Conservation (phyloP, 1,140 invertebrate species). For the Phocides pigmalion region DNA sequence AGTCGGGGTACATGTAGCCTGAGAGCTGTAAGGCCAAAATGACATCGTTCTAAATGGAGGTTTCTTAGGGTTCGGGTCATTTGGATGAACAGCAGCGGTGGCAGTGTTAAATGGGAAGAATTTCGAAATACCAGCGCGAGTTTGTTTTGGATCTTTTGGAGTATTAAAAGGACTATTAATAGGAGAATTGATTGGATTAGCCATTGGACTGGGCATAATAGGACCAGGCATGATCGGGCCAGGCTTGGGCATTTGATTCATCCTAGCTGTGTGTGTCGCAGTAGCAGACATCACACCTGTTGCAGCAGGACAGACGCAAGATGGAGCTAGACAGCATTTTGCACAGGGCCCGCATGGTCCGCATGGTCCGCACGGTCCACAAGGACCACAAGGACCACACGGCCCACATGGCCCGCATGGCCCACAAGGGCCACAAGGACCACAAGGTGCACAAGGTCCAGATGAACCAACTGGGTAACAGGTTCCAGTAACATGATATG, state of each 20-base stretch:
- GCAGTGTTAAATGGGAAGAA: slow-evolving; percentile 39
- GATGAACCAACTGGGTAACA: slow-evolving; percentile 47
- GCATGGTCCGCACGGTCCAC: slow-evolving; percentile 35
- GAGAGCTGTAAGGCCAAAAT: slow-evolving; percentile 34
- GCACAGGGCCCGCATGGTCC: slow-evolving; percentile 20
- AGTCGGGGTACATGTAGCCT: neutral
- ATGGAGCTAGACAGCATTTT: slow-evolving; percentile 37
- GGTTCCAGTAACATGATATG: slow-evolving; percentile 60
- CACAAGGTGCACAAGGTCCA: slow-evolving; percentile 37
- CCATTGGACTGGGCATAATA: neutral
- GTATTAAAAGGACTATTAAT: slow-evolving; percentile 7
- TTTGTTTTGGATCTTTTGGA: slow-evolving; percentile 12
- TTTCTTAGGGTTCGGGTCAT: neutral
- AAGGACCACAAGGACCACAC: slow-evolving; percentile 23
- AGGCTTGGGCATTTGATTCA: slow-evolving; percentile 13
- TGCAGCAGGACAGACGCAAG: slow-evolving; percentile 36
- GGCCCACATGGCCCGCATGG: slow-evolving; percentile 23
- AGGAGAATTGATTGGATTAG: slow-evolving; percentile 13
- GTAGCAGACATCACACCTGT: slow-evolving; percentile 41
- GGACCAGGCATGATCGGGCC: neutral
- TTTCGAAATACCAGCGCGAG: slow-evolving; percentile 38
- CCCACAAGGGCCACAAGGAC: too few relatives aligned
- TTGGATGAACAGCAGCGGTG: neutral
- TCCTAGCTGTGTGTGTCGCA: slow-evolving; percentile 55
- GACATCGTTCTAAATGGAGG: slow-evolving; percentile 16